A percentile compares a stretch with the other conserved stretches of the same genome.
Conservation (phyloP, 2,888 invertebrate genomes). For the Oeneis ivallda region DNA sequence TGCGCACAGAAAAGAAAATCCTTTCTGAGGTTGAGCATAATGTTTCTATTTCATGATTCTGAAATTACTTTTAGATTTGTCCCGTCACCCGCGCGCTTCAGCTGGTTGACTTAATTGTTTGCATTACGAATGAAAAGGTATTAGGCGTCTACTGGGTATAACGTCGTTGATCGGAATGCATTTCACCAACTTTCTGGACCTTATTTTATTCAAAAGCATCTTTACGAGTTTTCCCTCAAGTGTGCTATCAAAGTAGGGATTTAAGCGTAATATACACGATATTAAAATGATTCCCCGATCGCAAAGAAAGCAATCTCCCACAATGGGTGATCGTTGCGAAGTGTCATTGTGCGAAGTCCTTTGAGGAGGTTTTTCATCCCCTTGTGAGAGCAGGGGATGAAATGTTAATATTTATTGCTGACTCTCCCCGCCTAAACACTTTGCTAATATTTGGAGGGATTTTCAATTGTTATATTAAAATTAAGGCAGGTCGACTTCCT, state of each 20-base stretch:
- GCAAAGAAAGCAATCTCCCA: slow-evolving; percentile 19
- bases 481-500: neutral
- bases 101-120: no score
- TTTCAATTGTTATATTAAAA: slow-evolving; percentile 3
- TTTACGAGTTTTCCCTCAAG: no score
- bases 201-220: no score
- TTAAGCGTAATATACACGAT: slow-evolving; percentile 17
- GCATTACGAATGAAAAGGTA: no score
- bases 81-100: no score
- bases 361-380: slow-evolving; percentile 1
- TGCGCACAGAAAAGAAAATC: neutral
- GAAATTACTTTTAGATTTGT: no score
- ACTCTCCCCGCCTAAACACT: slow-evolving; percentile 11
- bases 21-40: neutral
- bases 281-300: slow-evolving; percentile 18
- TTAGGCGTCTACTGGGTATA: no score
- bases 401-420: slow-evolving; percentile 17
- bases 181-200: neutral
- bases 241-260: neutral
- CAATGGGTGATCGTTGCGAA: slow-evolving; percentile 16
- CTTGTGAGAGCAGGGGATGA: slow-evolving; percentile 9
- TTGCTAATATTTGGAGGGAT: slow-evolving; percentile 11
- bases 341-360: slow-evolving; percentile 14
- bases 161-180: neutral
- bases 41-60: no score